Base-by-base conservation (phyloP, 2,797 vertebrate species). In the Sebastes vulpes region DNA sequence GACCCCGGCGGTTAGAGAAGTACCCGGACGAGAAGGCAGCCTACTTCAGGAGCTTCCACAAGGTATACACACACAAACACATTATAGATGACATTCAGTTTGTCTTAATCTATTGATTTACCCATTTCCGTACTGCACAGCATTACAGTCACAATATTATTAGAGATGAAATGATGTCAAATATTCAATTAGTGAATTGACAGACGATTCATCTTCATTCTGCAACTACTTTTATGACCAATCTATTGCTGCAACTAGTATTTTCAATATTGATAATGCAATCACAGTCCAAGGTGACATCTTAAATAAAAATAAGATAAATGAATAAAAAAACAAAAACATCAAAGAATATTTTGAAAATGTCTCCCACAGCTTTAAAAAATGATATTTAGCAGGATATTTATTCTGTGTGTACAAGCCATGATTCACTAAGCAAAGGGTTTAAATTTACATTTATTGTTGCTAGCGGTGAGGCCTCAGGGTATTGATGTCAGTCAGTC, bases 11-110 rank as follows among this genome's bases (percentile, higher is more conserved):
- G 74, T 93, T 99, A 88, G 99, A 99, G 95, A 99, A 99, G 92
- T 99, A 99, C 95, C 97, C 98, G 12, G 99, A 99, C 86, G 99
- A 99, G 92, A 99, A 99, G 87, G 98, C 98, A 70, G 99, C 99
- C 1, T 99, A 99, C 94, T 99, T 99, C 95, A 96, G 98, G 92
- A 99, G 97, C 94, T 99, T 99, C 89, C 98, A 99, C 90, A 99
- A 99, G 97, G 98, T 98, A 94, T 83, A 85, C 23, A 94, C 87
- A 86, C 21, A 79, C 57, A 90, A 64, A 60, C 21, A 14, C 29
- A 26, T 32, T 7, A 12, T 4, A 56, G 12, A 46, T 29, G 11
- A 35, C 12, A 70, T 16, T 72, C 25, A 14, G 32, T 72, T 69
- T 11, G 56, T 42, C 53, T n/a, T 26, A 69, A 53, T 48, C 4